Evolutionary conservation across 2,797 vertebrate genomes (phyloP).

Genomic region (Platalea minor): DNA sequence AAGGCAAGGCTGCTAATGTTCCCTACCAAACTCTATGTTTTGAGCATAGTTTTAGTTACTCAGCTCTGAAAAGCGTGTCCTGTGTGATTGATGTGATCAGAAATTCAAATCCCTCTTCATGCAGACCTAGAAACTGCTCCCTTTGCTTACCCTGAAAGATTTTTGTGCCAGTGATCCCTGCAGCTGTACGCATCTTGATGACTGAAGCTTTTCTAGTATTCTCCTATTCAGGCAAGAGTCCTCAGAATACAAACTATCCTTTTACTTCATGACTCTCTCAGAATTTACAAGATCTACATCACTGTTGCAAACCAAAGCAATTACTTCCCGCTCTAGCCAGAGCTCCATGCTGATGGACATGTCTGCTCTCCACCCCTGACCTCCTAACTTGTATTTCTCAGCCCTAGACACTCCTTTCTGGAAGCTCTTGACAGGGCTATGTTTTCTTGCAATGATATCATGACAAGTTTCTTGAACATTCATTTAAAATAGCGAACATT

Average conservation of each 20-base stretch:
- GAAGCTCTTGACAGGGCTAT: not conserved
- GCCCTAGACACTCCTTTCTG: not conserved
- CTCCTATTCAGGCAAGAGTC: conserved; percentile 11
- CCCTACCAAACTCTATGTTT: not conserved
- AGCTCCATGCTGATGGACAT: not conserved
- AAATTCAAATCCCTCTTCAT: conserved; percentile 43
- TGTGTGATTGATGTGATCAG: conserved; percentile 38
- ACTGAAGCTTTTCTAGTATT: conserved; percentile 50
- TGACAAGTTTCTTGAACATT: not conserved
- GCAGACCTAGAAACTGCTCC: conserved; percentile 35
- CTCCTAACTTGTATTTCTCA: not conserved
- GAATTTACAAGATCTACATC: not conserved
- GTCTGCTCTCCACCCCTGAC: not conserved
- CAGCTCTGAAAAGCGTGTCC: not conserved
- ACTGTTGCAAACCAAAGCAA: not conserved
- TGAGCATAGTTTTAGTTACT: not conserved
- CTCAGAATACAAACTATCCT: conserved; percentile 35
- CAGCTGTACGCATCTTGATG: conserved; percentile 32
- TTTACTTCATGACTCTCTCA: not conserved
- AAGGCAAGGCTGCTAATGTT: not conserved
- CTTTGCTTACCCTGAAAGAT: conserved; percentile 51
- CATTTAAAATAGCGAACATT: not conserved
- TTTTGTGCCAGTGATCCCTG: conserved; percentile 53
- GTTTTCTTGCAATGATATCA: not conserved
- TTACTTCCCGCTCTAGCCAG: not conserved